phyloP scores from a whole-genome alignment of 1,140 invertebrate genomes.

The Trissolcus basalis region DNA sequence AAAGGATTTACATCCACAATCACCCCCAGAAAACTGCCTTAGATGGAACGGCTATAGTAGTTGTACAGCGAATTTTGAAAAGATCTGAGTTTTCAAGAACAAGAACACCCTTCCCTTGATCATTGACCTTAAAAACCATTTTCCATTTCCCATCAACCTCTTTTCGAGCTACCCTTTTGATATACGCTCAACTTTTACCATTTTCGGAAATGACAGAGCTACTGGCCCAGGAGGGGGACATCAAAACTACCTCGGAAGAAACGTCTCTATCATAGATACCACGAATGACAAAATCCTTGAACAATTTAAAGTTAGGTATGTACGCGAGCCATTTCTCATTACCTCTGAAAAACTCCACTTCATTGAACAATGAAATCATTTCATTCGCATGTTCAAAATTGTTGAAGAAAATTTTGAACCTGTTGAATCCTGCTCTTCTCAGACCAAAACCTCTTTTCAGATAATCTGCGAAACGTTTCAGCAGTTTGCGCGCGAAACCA shows the following conservation, averaged over 20 bases:
- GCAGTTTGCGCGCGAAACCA: not conserved
- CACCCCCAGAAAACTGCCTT: conserved; percentile 2
- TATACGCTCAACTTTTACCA: conserved; percentile 18
- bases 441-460: conserved; percentile 4
- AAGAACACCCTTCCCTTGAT: not conserved
- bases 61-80: not conserved
- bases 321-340: conserved; percentile 10
- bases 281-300: conserved; percentile 12
- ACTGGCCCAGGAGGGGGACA: not conserved
- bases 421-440: conserved; percentile 8
- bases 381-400: conserved; percentile 2
- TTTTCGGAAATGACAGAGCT: conserved; percentile 11
- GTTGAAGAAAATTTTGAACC: conserved; percentile 21
- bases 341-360: not conserved
- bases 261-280: conserved; percentile 14
- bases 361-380: not conserved
- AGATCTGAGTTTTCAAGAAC: not conserved
- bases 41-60: not conserved
- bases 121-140: not conserved
- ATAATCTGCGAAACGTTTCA: not conserved
- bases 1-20: not conserved
- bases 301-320: conserved; percentile 11
- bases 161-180: conserved; percentile 1
- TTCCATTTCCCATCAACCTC: not conserved
- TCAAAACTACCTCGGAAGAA: not conserved